phyloP scores from a whole-genome alignment of 2,888 invertebrate species.

The Thyatira batis region DNA sequence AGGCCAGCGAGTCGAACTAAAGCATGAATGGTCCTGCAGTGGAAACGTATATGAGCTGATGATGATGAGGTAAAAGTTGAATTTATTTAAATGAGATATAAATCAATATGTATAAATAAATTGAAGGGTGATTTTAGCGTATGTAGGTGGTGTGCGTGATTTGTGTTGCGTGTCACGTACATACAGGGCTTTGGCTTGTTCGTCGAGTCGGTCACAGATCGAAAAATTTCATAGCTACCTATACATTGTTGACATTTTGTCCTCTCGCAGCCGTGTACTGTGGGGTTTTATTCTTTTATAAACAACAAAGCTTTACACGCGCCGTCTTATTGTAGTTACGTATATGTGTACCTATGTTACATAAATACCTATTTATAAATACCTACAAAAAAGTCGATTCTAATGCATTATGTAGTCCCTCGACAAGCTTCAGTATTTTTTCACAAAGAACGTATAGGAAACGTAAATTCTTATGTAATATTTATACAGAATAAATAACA shows the following conservation, averaged over 20 bases:
- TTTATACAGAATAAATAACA: constrained; percentile 44
- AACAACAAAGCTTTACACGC: neutral
- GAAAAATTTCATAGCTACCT: constrained; percentile 39
- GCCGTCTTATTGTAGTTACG: neutral
- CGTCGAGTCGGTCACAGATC: constrained; percentile 41
- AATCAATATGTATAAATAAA: constrained; percentile 25
- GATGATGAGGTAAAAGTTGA: too few relatives aligned
- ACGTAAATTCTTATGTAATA: constrained; percentile 24
- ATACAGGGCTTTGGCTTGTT: constrained; percentile 56
- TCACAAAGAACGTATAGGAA: neutral
- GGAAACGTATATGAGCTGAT: too few relatives aligned
- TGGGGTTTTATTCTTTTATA: neutral
- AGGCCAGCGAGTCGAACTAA: too few relatives aligned
- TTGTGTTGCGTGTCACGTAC: constrained; percentile 63
- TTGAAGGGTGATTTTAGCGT: constrained; percentile 28
- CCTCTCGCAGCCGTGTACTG: neutral
- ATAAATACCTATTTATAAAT: neutral
- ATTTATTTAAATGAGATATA: constrained; percentile 6
- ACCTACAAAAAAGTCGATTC: neutral
- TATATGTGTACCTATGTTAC: too few relatives aligned
- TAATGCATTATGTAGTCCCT: neutral
- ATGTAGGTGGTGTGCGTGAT: constrained; percentile 22
- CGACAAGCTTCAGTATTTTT: neutral
- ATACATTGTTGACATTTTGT: constrained; percentile 29
- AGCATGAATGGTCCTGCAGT: too few relatives aligned